Percentiles rank a stretch among this genome's conserved stretches.
Evolutionary conservation across 2,888 invertebrate species (phyloP).

Genomic region (Ennomos quercinarius): DNA sequence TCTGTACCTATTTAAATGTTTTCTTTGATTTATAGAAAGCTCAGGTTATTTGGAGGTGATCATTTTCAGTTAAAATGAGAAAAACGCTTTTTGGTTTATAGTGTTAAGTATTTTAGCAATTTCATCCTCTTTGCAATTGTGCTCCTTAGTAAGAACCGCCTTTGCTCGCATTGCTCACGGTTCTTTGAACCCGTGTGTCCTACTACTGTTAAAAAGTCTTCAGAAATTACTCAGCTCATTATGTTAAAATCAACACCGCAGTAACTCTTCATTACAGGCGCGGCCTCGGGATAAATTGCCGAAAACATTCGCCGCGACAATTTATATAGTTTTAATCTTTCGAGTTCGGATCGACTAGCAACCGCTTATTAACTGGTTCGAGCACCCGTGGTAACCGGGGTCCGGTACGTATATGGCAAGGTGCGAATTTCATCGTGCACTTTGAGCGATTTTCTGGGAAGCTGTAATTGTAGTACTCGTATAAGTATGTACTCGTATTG

Average conservation of each 20-base stretch:
- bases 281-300: constrained; percentile 54
- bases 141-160: background rate
- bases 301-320: constrained; percentile 52
- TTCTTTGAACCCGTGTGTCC: constrained; percentile 41
- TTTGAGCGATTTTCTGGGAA: constrained; percentile 42
- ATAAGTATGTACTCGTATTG: constrained; percentile 27
- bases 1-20: background rate
- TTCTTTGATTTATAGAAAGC: background rate
- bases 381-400: constrained; percentile 34
- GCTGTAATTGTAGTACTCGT: constrained; percentile 37
- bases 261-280: constrained; percentile 67
- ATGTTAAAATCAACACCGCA: constrained; percentile 73
- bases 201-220: constrained; percentile 44
- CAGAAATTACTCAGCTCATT: constrained; percentile 65
- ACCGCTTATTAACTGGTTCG: constrained; percentile 43
- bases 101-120: too few relatives aligned
- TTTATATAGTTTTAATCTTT: constrained; percentile 58
- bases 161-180: constrained; percentile 2
- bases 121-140: too few relatives aligned
- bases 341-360: constrained; percentile 42
- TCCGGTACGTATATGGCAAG: constrained; percentile 43
- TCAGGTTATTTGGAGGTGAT: too few relatives aligned
- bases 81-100: too few relatives aligned
- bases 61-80: too few relatives aligned
- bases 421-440: constrained; percentile 42